phyloP scores from a whole-genome alignment of 2,113 vertebrate species.

The Paralichthys olivaceus region DNA sequence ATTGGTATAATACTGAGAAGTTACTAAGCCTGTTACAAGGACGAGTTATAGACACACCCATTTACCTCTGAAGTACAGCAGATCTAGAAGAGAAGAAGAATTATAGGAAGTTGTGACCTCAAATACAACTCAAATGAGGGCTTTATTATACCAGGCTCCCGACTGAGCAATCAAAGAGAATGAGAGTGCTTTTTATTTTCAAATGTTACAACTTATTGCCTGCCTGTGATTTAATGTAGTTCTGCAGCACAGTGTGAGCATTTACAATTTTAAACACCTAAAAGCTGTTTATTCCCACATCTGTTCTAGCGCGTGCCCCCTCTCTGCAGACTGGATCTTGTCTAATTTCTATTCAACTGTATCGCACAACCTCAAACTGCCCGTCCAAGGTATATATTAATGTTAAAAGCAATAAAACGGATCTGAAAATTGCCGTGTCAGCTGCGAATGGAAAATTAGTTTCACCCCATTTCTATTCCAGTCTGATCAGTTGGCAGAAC shows the following conservation, averaged over 20 bases:
- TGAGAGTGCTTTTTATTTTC: slow-evolving; percentile 12
- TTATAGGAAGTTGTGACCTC: slow-evolving; percentile 11
- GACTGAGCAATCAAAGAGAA: slow-evolving; percentile 25
- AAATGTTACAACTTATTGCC: slow-evolving; percentile 18
- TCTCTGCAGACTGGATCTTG: neutral
- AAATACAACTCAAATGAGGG: slow-evolving; percentile 32
- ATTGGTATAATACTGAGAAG: slow-evolving; percentile 8
- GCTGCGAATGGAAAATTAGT: neutral
- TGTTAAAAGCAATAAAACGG: slow-evolving; percentile 28
- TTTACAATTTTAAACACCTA: slow-evolving; percentile 31
- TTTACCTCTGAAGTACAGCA: slow-evolving; percentile 8
- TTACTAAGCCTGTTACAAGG: slow-evolving; percentile 1
- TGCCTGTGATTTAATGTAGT: slow-evolving; percentile 21
- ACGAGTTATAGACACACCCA: slow-evolving; percentile 16
- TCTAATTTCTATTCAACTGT: slow-evolving; percentile 18
- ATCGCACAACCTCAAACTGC: slow-evolving; percentile 14
- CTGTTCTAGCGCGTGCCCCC: neutral
- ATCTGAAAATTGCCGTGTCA: slow-evolving; percentile 16
- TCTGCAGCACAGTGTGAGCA: slow-evolving; percentile 20
- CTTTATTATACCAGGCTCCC: slow-evolving; percentile 14
- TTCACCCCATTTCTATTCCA: slow-evolving; percentile 9
- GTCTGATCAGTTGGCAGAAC: slow-evolving; percentile 21
- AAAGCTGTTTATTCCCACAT: slow-evolving; percentile 16
- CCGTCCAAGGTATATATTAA: slow-evolving; percentile 27
- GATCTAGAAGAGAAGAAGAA: slow-evolving; percentile 6